Percentiles rank a stretch among this genome's conserved stretches.
phyloP scores from a whole-genome alignment of 1,140 invertebrate genomes.

The Nasonia vitripennis region DNA sequence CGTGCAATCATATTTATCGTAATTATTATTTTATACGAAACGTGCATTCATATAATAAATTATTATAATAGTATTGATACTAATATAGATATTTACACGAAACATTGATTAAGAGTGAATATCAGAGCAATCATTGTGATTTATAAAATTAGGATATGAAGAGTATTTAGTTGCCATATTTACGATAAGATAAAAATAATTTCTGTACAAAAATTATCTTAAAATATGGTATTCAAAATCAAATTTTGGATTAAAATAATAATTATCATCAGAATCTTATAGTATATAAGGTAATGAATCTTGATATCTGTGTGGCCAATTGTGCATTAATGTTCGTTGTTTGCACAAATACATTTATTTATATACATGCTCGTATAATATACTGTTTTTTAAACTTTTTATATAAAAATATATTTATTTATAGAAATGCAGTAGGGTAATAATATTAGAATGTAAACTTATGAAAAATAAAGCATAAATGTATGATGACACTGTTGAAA shows the following conservation, averaged over 20 bases:
- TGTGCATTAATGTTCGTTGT: not conserved
- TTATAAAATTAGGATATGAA: constrained; percentile 33
- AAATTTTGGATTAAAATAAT: not conserved
- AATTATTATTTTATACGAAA: not conserved
- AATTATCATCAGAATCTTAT: not conserved
- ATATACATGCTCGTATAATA: not conserved
- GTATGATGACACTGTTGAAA: too few species aligned
- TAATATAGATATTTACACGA: not conserved
- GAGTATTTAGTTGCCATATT: constrained; percentile 30
- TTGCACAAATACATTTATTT: constrained; percentile 13
- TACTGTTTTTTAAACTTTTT: not conserved
- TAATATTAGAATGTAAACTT: not conserved
- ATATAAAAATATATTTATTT: constrained; percentile 34
- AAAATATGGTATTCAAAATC: not conserved
- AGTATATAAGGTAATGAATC: not conserved
- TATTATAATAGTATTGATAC: not conserved
- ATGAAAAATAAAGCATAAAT: too few species aligned
- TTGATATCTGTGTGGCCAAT: not conserved
- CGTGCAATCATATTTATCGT: not conserved
- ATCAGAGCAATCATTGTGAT: constrained; percentile 38
- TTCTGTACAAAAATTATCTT: not conserved
- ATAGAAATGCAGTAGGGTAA: not conserved
- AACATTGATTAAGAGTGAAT: not conserved
- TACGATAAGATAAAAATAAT: not conserved
- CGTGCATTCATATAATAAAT: not conserved